phyloP scores from a whole-genome alignment of 2,888 invertebrate genomes.

The Macroteleia sp. region DNA sequence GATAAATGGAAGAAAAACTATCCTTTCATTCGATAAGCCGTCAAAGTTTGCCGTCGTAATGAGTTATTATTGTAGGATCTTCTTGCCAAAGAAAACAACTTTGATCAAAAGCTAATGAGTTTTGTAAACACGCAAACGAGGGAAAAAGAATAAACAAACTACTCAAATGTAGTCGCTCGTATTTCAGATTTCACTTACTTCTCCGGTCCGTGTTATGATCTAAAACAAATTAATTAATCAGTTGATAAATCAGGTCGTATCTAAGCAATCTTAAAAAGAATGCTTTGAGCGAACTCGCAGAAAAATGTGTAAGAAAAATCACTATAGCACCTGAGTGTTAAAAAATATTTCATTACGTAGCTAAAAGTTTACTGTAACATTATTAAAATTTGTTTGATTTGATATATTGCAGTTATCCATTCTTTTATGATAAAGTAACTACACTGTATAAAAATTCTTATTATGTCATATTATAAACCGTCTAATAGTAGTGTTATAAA shows the following conservation, averaged over 20 bases:
- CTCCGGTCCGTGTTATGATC: neutral
- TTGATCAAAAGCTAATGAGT: constrained; percentile 48
- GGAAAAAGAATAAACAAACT: constrained; percentile 24
- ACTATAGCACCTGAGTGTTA: too few species aligned
- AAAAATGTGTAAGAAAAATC: too few species aligned
- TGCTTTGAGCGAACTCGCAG: too few species aligned
- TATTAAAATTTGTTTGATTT: too few species aligned
- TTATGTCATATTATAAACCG: too few species aligned
- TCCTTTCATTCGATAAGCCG: constrained; percentile 57
- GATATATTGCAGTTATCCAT: too few species aligned
- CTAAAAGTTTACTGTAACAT: too few species aligned
- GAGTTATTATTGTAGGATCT: constrained; percentile 36
- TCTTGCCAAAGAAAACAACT: constrained; percentile 34
- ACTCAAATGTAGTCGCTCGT: constrained; percentile 20
- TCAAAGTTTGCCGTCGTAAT: constrained; percentile 52
- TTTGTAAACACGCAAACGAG: constrained; percentile 33
- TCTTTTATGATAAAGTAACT: too few species aligned
- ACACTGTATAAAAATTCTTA: too few species aligned
- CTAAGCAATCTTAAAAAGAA: too few species aligned
- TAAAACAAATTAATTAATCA: constrained; percentile 8
- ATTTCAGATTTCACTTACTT: constrained; percentile 11
- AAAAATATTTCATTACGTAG: too few species aligned
- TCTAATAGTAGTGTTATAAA: too few species aligned
- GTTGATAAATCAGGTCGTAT: neutral
- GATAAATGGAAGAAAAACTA: constrained; percentile 57